A percentile compares a stretch with the other conserved stretches of the same genome.
phyloP scores from a whole-genome alignment of 2,888 invertebrate genomes.

The Epicampocera succincta region DNA sequence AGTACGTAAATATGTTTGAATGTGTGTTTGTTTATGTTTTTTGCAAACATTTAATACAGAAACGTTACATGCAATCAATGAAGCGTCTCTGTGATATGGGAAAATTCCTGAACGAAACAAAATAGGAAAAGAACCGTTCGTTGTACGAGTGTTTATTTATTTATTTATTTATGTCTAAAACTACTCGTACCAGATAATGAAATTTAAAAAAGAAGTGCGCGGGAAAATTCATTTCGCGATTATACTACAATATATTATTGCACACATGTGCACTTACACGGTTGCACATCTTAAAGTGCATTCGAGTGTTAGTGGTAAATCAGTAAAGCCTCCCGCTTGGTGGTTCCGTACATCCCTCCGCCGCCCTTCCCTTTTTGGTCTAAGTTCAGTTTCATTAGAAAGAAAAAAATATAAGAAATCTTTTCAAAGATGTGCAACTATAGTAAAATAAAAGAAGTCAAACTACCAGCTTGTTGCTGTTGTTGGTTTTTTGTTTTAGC shows the following conservation, averaged over 20 bases:
- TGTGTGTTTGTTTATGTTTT: background rate
- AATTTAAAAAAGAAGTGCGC: constrained; percentile 72
- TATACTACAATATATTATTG: constrained; percentile 16
- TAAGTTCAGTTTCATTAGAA: background rate
- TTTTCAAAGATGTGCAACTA: constrained; percentile 36
- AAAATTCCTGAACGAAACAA: constrained; percentile 74
- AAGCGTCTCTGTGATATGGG: constrained; percentile 78
- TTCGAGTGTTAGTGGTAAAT: too few relatives aligned
- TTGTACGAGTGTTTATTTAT: background rate
- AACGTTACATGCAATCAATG: constrained; percentile 74
- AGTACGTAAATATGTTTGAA: too few relatives aligned
- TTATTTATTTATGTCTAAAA: constrained; percentile 51
- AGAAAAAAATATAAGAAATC: constrained; percentile 3
- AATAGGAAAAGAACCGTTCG: constrained; percentile 35
- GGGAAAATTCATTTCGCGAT: constrained; percentile 74
- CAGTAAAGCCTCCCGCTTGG: background rate
- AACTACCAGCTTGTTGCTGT: constrained; percentile 34
- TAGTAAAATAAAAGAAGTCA: constrained; percentile 60
- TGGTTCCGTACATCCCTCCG: background rate
- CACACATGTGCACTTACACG: background rate
- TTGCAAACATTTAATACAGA: constrained; percentile 8
- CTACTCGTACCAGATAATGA: constrained; percentile 47
- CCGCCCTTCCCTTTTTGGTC: background rate
- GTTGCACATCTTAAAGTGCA: background rate
- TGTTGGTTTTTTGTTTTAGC: constrained; percentile 27